phyloP scores from a whole-genome alignment of 2,888 invertebrate species.

The Metellina segmentata region DNA sequence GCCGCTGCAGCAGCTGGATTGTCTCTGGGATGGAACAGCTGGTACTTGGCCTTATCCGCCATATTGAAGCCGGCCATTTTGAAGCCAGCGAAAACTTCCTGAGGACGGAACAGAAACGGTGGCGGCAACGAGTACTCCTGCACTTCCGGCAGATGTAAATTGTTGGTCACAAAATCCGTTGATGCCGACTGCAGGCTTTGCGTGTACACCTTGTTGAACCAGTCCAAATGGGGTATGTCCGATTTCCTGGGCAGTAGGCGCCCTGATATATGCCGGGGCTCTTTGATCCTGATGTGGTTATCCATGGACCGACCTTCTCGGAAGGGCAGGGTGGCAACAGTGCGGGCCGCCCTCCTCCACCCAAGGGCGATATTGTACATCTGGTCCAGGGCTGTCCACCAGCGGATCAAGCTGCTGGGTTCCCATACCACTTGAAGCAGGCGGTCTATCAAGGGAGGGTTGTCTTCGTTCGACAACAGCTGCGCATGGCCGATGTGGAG shows the following conservation, averaged over 20 bases:
- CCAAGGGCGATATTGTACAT: conserved; percentile 61
- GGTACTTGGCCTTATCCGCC: not conserved
- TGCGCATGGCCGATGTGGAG: not conserved
- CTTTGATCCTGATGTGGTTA: conserved; percentile 41
- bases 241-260: not conserved
- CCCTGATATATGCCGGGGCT: conserved; percentile 15
- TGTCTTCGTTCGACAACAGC: conserved; percentile 36
- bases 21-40: not conserved
- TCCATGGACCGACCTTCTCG: conserved; percentile 38
- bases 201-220: conserved; percentile 60
- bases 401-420: conserved; percentile 58
- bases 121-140: conserved; percentile 1
- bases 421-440: conserved; percentile 67
- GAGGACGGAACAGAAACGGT: conserved; percentile 9
- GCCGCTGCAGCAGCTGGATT: not conserved
- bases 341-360: conserved; percentile 53
- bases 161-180: not conserved
- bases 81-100: conserved; percentile 6
- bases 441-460: conserved; percentile 34
- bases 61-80: not conserved
- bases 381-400: conserved; percentile 69
- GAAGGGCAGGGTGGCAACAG: conserved; percentile 43
- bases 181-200: not conserved
- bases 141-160: not conserved
- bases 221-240: conserved; percentile 46